Base-by-base conservation (phyloP, 2,797 vertebrate genomes). In the Anabacerthia variegaticeps region DNA sequence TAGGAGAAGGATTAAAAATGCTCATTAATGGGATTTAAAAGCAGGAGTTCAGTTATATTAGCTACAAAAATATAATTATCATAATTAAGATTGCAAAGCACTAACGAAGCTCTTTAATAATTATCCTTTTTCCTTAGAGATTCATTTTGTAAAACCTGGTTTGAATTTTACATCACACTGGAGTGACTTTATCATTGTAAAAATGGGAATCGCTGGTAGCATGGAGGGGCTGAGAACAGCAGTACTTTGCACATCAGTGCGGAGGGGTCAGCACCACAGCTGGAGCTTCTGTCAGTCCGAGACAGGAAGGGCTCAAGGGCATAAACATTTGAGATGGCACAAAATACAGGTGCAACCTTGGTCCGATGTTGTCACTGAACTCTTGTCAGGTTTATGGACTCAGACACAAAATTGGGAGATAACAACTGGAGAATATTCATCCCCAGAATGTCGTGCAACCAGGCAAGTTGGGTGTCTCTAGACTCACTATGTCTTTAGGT, bases 21-120 rank as follows among this genome's bases (percentile, higher is more conserved):
- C 84, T 95, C 10, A 54, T 96, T 97, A 95, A 96, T 96, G 90
- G 88, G 88, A 96, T 96, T 96, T 95, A 93, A 96, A 97, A 93
- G 89, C 90, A 96, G 89, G 83, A 94, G 83, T 96, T 97, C 89
- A 85, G 93, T 92, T 95, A 87, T 89, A 95, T 92, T 96, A 95
- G 93, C 85, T 96, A 95, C 89, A 96, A 96, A 97, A 97, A 95
- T 96, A 93, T 91, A 94, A 96, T 97, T 97, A 96, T 97, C 90
- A 93, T 96, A 97, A 97, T 96, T 97, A 97, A 97, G 95, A 96
- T 95, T 96, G 93, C 94, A 92, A 89, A 96, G 95, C 84, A 91
- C 88, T 95, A 96, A 96, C 85, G 71, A 96, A 94, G 89, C 87
- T 90, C 80, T 95, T 96, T 95, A 96, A 96, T 96, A 96, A 95